Base-by-base conservation (phyloP, 2,888 invertebrate genomes). In the Mesopsocus fuscifrons region DNA sequence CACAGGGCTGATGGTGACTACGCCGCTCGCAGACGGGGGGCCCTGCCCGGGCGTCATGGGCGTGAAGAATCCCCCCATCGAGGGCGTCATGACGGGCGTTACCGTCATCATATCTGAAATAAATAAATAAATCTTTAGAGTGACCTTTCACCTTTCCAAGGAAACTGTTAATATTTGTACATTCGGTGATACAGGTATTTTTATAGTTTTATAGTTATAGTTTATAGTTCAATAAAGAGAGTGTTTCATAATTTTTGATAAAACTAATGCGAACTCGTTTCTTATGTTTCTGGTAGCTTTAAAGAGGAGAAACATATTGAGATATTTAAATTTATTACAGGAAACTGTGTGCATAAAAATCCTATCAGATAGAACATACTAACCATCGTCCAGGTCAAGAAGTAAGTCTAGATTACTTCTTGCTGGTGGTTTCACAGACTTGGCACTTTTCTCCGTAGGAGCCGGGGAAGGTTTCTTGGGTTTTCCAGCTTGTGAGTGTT, bases 51-150 rank as follows among this genome's bases (percentile, higher is more conserved):
- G 48, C 1, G 55, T 57, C 48, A 71, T 63, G 9, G 82, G 80
- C 1, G 79, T 75, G 26, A 83, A 62, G 53, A 84, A 74, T 2
- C 81, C 82, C 34, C 84, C 84, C 26, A 78, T 63, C 1, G 83
- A 83, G 47, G 87, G 85, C 23, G 84, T 84, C 74, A 87, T 75
- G 9, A 81, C 72, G 38, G 84, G 82, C 48, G 76, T 62, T 31
- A 71, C 63, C 47, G 70, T 68, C 31, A 77, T 72, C 44, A 73
- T 53, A 33, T 51, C 74, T 60, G 51, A n/a, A 53, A 50, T 46
- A 32, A 26, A 26, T 26, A 6, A n/a, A n/a, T n/a, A n/a, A 5
- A 44, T 5, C 9, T 15, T 30, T 17, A 34, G 30, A 45, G 11
- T 8, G n/a, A 6, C 20, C 11, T 38, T 42, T 35, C 15, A 34